phyloP scores from a whole-genome alignment of 2,888 invertebrate species.

The Ophioninae sp. region DNA sequence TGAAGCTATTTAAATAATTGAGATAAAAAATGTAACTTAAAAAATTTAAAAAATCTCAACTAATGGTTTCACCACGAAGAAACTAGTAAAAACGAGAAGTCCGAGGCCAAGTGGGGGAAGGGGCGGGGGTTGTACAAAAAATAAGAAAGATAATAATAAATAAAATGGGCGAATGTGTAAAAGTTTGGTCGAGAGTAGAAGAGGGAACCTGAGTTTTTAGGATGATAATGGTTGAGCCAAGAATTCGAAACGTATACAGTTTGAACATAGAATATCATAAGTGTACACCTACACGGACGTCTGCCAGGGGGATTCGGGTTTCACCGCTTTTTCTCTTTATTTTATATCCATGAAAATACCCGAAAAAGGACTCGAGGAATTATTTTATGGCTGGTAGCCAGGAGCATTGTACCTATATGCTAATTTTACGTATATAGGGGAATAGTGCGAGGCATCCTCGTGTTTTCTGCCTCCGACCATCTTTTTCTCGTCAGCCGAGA shows the following conservation, averaged over 20 bases:
- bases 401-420: conserved; percentile 73
- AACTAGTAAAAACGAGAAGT: neutral
- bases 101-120: neutral
- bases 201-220: conserved; percentile 40
- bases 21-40: neutral
- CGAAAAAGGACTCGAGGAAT: conserved; percentile 63
- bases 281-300: conserved; percentile 56
- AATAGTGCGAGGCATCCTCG: conserved; percentile 52
- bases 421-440: conserved; percentile 71
- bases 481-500: conserved; percentile 28
- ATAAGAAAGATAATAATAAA: conserved; percentile 16
- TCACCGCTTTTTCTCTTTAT: conserved; percentile 64
- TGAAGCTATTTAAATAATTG: too few species aligned
- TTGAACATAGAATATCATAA: conserved; percentile 42
- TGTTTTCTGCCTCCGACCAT: conserved; percentile 43
- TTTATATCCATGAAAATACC: conserved; percentile 65
- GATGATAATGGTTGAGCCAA: conserved; percentile 37
- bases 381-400: conserved; percentile 67
- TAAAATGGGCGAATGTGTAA: conserved; percentile 40
- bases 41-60: neutral
- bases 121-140: neutral
- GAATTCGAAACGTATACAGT: conserved; percentile 16
- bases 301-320: conserved; percentile 63
- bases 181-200: conserved; percentile 45
- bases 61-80: neutral